Evolutionary conservation across 2,888 invertebrate species (phyloP).

Genomic region (Caenorhabditis angaria): DNA sequence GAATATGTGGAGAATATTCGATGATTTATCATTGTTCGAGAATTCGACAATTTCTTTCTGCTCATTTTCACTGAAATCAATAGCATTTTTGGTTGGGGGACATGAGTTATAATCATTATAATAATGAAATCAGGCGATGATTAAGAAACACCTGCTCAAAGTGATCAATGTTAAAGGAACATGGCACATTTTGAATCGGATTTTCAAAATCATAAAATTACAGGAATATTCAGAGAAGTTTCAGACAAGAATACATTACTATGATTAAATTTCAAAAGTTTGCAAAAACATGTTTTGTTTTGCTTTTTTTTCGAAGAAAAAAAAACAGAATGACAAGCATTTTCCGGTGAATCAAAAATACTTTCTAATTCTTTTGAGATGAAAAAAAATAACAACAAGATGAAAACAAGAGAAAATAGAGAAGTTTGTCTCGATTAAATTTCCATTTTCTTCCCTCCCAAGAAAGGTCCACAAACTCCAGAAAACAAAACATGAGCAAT

Average conservation of each 20-base stretch:
- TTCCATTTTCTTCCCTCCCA: neutral
- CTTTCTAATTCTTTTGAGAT: too few species aligned
- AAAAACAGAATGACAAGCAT: neutral
- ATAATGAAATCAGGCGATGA: neutral
- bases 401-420: neutral
- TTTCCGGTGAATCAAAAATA: neutral
- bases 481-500: neutral
- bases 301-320: too few species aligned
- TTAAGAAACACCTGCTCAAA: too few species aligned
- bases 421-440: neutral
- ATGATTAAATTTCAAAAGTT: neutral
- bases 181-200: neutral
- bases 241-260: neutral
- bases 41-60: neutral
- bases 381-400: neutral
- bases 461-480: neutral
- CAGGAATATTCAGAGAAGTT: neutral
- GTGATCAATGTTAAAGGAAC: neutral
- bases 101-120: neutral
- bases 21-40: slow-evolving; percentile 14
- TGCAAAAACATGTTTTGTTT: neutral
- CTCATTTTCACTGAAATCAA: neutral
- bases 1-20: slow-evolving; percentile 35
- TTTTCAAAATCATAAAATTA: neutral
- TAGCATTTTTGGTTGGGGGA: too few species aligned